phyloP scores from a whole-genome alignment of 2,797 vertebrate genomes.

The Hafferia zeledoni region DNA sequence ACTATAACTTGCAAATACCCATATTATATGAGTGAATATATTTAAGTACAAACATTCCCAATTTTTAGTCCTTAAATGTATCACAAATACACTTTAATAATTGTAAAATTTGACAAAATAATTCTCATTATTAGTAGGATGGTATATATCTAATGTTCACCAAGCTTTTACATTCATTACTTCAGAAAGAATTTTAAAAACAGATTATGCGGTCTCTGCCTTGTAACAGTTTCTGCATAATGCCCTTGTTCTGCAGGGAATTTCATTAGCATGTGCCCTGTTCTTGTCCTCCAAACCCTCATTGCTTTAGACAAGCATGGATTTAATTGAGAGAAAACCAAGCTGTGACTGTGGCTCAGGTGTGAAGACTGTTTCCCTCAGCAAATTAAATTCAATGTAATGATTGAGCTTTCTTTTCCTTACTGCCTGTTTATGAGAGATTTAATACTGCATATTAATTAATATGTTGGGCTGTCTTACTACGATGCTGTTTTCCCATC shows the following conservation, averaged over 20 bases:
- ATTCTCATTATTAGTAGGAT: not conserved
- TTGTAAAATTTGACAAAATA: not conserved
- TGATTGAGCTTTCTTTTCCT: slow-evolving; percentile 67
- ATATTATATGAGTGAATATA: not conserved
- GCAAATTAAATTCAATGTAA: slow-evolving; percentile 75
- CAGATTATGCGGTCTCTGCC: slow-evolving; percentile 43
- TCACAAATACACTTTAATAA: not conserved
- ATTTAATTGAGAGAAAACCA: slow-evolving; percentile 78
- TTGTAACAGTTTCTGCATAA: slow-evolving; percentile 41
- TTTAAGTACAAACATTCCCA: not conserved
- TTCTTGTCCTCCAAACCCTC: slow-evolving; percentile 70
- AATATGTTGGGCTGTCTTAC: slow-evolving; percentile 44
- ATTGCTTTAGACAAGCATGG: slow-evolving; percentile 71
- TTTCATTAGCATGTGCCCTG: slow-evolving; percentile 72
- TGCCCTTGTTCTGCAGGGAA: slow-evolving; percentile 68
- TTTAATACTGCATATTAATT: slow-evolving; percentile 74
- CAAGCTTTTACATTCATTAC: not conserved
- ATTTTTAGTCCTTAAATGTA: not conserved
- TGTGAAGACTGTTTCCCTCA: slow-evolving; percentile 69
- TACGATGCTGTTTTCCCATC: slow-evolving; percentile 53
- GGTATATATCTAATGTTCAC: not conserved
- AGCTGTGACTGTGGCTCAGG: slow-evolving; percentile 73
- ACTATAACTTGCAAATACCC: not conserved
- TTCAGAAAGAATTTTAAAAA: slow-evolving; percentile 65
- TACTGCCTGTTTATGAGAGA: slow-evolving; percentile 55